Base-by-base conservation (phyloP, 2,888 invertebrate genomes). In the Hydroisotoma schaefferi region DNA sequence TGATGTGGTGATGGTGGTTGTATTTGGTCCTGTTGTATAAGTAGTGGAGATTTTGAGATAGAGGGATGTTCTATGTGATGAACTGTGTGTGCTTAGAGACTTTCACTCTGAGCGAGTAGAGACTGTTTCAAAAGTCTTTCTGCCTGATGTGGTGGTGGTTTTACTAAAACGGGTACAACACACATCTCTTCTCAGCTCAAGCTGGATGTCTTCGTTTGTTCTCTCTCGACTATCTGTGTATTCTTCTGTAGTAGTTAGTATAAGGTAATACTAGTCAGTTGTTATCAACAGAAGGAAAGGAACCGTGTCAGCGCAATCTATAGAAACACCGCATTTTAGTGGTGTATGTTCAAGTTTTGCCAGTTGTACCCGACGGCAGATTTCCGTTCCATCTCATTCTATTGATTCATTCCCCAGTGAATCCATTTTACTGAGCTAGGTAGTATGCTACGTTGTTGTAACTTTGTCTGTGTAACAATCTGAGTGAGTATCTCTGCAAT, bases 361-460 rank as follows among this genome's bases (percentile, higher is more conserved):
- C 56, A 53, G 29, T 48, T 53, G 48, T 57, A 49, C 48, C 61
- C 61, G 54, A 57, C 57, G 61, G 61, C 61, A 61, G 61, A 61
- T 61, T 61, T 61, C 56, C 60, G 33, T 56, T 56, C 56, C 56
- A 61, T 57, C 61, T 61, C 61, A 29, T 57, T 57, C 61, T 61
- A 61, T 61, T 61, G 61, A 61, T 61, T 61, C 61, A 61, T 61
- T 61, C 61, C 61, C 61, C 43, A 47, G 57, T 57, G 61, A 57
- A 53, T 57, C 49, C 56, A 52, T 55, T 53, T 53, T 56, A 57
- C 57, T 54, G n/a, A n/a, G n/a, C n/a, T n/a, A n/a, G n/a, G n/a
- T n/a, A n/a, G n/a, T n/a, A n/a, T n/a, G n/a, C n/a, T 57, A 54
- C 61, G 47, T 59, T 38, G 33, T 10, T 33, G 15, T 33, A 8